Evolutionary conservation across 2,113 vertebrate species (phyloP), one percentile per base, ranked within the genome.

Genomic region (Scophthalmus maximus): DNA sequence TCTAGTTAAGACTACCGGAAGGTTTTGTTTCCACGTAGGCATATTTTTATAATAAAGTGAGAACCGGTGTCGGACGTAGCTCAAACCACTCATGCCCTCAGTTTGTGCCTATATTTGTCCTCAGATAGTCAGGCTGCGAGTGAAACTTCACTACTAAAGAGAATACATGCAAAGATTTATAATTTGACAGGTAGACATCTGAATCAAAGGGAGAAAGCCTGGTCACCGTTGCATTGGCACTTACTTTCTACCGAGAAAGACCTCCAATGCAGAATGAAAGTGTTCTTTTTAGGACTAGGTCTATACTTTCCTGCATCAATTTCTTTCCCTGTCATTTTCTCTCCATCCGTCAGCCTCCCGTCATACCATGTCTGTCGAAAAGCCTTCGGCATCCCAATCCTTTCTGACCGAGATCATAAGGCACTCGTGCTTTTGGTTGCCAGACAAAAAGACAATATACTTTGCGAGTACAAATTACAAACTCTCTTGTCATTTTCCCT

Each of bases 361-460:
- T 40, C 36, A 40, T 40, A 55, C 36, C 74, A 58, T 51, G n/a
- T 70, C 79, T 71, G 25, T 44, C 18, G 22, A 34, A n/a, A 63
- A 76, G 51, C 46, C 3, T 36, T 34, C 22, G 8, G 15, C 66
- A 53, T 59, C 36, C 65, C 50, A 58, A 27, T 76, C 67, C 7
- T 58, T 44, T 61, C 36, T 42, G 38, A 32, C 32, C 66, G 66
- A 23, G 53, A 58, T 59, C 4, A 25, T 34, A 46, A 59, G 25
- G 42, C 23, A 53, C 29, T 3, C 38, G 60, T 66, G 71, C 63
- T 68, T 56, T 82, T 52, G 29, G 40, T 81, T 79, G 67, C 83
- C 76, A 69, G 59, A 75, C 71, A 69, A 58, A 82, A 62, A 80
- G 61, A 78, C 36, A 40, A 40, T 38, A 71, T 73, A 58, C 60